phyloP scores from a whole-genome alignment of 2,113 vertebrate genomes.

The Saimiri boliviensis region DNA sequence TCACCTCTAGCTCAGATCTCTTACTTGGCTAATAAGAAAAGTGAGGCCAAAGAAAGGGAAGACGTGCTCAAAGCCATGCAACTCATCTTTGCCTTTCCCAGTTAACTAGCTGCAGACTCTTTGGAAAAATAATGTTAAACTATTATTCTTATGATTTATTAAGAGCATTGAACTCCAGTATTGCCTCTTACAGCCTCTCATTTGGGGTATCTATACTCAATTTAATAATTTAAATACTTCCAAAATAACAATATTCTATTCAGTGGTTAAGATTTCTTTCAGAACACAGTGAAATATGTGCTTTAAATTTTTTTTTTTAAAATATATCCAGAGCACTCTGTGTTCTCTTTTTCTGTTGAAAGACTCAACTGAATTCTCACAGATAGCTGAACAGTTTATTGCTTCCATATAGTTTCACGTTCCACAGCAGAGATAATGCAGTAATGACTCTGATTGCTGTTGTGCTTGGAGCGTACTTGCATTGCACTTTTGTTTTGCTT shows the following conservation, averaged over 20 bases:
- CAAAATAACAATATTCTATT: background rate
- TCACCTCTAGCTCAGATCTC: background rate
- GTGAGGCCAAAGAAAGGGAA: background rate
- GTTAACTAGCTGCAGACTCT: background rate
- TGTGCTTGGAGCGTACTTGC: background rate
- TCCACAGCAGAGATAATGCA: background rate
- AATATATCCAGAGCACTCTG: background rate
- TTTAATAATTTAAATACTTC: conserved; percentile 26
- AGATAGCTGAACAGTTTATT: conserved; percentile 1
- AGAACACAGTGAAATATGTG: background rate
- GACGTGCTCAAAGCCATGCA: background rate
- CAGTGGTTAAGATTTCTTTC: conserved; percentile 8
- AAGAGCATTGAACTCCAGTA: background rate
- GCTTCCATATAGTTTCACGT: conserved; percentile 22
- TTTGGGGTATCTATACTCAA: background rate
- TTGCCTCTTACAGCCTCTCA: background rate
- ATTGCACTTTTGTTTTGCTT: background rate
- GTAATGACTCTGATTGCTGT: background rate
- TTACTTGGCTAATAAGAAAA: background rate
- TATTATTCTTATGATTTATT: background rate
- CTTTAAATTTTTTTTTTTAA: background rate
- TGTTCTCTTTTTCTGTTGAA: conserved; percentile 28
- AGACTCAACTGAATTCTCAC: conserved; percentile 17
- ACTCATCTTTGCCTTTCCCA: background rate
- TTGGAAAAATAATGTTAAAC: conserved; percentile 15